Base-by-base conservation (phyloP, 2,888 invertebrate genomes). In the Glaucopsyche alexis region DNA sequence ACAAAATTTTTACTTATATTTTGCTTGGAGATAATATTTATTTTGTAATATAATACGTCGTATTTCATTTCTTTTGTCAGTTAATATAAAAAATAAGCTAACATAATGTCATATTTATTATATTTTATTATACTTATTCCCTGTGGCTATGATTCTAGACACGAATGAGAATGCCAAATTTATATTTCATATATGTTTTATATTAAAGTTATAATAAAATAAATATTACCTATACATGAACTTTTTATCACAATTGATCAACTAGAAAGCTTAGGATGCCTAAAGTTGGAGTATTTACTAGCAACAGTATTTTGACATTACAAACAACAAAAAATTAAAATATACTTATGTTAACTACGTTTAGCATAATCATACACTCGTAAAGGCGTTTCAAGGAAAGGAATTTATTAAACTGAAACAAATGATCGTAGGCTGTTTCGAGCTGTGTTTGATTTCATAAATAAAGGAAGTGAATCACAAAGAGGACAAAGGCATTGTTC, bases 381-480 rank as follows among this genome's bases (percentile, higher is more conserved):
- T 14, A 14, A 29, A 60, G 7, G 29, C 6, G 52, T 52, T 52
- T 11, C 3, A 49, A 40, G 65, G 11, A 64, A 72, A 40, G 50
- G 40, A 66, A 45, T 72, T 72, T 55, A 45, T 72, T 67, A 72
- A 72, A 72, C 42, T 52, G 72, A 67, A 74, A 66, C 70, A 70
- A 76, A 72, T 71, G 71, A 65, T 60, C 45, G 52, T 16, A 45
- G 72, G 72, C 70, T 49, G 69, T 29, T 47, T 69, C 69, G 69
- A 49, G 70, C 72, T 60, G 65, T 69, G 52, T 52, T 66, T 71
- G 74, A 73, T 72, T 71, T 69, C 50, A 85, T 87, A 87, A 86
- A 87, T 85, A 87, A 87, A 85, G 85, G 84, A 80, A 78, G 77
- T 71, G 45, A 78, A 80, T 83, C 83, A 87, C 87, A 87, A 87